phyloP scores from a whole-genome alignment of 2,113 vertebrate species.

The Coptodon rendalli region DNA sequence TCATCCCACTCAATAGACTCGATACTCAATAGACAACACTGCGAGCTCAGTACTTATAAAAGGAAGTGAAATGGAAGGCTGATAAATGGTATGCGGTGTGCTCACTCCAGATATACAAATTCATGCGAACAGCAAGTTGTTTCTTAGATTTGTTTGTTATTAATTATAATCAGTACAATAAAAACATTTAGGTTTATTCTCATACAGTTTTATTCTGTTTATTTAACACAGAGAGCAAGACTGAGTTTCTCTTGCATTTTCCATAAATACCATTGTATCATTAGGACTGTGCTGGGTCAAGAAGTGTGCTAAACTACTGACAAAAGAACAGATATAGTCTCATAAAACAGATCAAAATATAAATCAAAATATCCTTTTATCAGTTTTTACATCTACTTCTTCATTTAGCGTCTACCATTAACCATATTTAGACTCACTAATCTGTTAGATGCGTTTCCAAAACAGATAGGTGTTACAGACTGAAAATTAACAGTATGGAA shows the following conservation, averaged over 20 bases:
- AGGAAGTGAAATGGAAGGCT: neutral
- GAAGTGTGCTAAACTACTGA: neutral
- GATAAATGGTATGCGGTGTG: neutral
- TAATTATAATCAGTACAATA: neutral
- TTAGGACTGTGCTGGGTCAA: neutral
- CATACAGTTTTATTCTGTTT: neutral
- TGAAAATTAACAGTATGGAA: neutral
- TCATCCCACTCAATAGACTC: slow-evolving; percentile 14
- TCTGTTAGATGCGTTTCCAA: neutral
- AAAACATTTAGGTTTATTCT: neutral
- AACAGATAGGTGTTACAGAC: neutral
- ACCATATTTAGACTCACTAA: neutral
- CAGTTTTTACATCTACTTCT: neutral
- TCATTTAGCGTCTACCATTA: neutral
- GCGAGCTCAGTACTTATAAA: neutral
- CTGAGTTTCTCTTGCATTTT: neutral
- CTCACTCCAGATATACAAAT: neutral
- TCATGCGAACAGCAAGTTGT: neutral
- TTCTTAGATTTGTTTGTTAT: neutral
- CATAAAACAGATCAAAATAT: neutral
- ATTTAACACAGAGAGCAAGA: neutral
- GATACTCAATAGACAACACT: neutral
- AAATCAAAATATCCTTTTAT: neutral
- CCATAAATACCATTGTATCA: neutral
- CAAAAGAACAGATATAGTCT: neutral